Conservation (phyloP, 2,888 invertebrate species). For the Amblyjoppa fuscipennis region DNA sequence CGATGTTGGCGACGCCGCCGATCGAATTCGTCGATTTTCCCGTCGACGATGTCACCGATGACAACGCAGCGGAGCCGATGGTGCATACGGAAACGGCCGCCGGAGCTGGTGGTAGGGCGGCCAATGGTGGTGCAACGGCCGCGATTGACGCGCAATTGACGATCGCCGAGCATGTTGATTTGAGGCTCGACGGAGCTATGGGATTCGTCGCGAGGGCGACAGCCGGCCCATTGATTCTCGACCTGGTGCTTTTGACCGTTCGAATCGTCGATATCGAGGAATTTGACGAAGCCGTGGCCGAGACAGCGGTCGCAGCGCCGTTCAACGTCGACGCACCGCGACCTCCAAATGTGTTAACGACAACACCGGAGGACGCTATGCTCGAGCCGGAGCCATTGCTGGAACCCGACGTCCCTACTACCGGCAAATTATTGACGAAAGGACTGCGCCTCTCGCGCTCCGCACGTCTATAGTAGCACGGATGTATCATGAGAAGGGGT, state of each 20-base stretch:
- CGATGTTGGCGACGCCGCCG: constrained; percentile 32
- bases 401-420: constrained; percentile 84
- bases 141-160: constrained; percentile 65
- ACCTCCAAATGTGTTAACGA: constrained; percentile 48
- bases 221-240: constrained; percentile 58
- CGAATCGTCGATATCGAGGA: constrained; percentile 32
- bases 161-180: constrained; percentile 55
- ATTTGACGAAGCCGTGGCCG: constrained; percentile 7
- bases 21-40: constrained; percentile 66
- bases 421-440: constrained; percentile 93
- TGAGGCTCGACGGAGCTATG: constrained; percentile 61
- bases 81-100: constrained; percentile 74
- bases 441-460: constrained; percentile 93
- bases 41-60: constrained; percentile 56
- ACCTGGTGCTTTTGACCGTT: constrained; percentile 11
- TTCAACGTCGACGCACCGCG: constrained; percentile 71
- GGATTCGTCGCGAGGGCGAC: constrained; percentile 60
- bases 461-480: constrained; percentile 95
- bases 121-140: constrained; percentile 59
- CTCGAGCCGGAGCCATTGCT: constrained; percentile 74
- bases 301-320: neutral
- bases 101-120: constrained; percentile 71
- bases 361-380: constrained; percentile 62
- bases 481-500: constrained; percentile 95
- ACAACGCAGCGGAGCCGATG: constrained; percentile 67